Evolutionary conservation across 2,797 vertebrate species (phyloP).

Genomic region (Onychomys torridus): DNA sequence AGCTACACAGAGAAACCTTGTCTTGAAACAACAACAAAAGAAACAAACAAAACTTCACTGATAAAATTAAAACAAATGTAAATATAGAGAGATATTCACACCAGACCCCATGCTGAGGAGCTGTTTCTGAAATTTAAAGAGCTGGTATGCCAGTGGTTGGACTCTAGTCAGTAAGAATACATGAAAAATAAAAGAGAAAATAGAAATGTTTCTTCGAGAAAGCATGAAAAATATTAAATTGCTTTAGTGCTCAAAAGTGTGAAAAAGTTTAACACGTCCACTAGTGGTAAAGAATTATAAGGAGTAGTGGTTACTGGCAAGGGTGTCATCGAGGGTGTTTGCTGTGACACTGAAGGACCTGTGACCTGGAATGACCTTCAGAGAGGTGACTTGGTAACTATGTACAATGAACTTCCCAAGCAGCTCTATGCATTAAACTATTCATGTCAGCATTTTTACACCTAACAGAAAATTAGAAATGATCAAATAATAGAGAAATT

Average conservation of each 20-base stretch:
- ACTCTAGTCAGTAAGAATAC: neutral
- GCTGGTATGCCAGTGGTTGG: neutral
- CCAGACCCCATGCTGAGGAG: neutral
- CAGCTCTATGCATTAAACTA: neutral
- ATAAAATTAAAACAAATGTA: neutral
- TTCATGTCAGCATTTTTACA: neutral
- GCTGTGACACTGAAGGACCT: neutral
- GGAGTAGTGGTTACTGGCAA: neutral
- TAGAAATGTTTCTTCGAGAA: neutral
- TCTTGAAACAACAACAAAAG: neutral
- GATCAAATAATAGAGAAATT: conserved; percentile 11
- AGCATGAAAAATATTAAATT: neutral
- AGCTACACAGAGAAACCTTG: neutral
- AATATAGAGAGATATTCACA: neutral
- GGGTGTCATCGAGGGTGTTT: neutral
- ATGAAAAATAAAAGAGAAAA: neutral
- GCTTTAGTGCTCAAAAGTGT: neutral
- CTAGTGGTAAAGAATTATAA: neutral
- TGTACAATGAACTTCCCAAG: neutral
- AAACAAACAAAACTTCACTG: neutral
- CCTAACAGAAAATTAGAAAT: conserved; percentile 26
- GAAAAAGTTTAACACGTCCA: neutral
- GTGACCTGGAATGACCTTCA: neutral
- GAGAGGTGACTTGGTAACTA: neutral
- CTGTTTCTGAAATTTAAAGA: conserved; percentile 15